phyloP scores from a whole-genome alignment of 2,113 vertebrate genomes.

The Lontra canadensis region DNA sequence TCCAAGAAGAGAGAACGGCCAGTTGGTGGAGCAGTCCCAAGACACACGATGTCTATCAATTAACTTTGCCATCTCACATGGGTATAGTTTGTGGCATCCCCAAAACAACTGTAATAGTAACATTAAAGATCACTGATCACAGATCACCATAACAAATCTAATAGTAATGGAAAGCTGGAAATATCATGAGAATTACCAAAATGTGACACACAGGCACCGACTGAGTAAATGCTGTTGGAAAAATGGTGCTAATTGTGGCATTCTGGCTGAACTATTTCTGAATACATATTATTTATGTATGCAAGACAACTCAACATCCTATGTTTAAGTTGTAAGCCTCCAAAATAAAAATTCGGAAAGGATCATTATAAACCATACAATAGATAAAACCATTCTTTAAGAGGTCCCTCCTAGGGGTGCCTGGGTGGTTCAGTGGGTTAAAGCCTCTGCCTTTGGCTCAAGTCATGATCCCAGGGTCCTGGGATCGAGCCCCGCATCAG shows the following conservation, averaged over 20 bases:
- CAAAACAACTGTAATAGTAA: background rate
- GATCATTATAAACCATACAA: background rate
- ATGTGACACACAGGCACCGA: background rate
- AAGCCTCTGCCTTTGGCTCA: no score
- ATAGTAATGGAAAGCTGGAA: background rate
- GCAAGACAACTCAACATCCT: background rate
- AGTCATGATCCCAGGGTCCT: no score
- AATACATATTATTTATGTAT: slow-evolving; percentile 11
- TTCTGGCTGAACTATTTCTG: background rate
- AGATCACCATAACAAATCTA: background rate
- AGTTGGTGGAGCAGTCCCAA: background rate
- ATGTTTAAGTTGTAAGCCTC: background rate
- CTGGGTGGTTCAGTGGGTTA: no score
- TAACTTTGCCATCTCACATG: background rate
- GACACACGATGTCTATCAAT: background rate
- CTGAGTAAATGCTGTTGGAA: background rate
- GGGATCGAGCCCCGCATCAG: no score
- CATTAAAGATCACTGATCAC: background rate
- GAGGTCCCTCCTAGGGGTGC: background rate
- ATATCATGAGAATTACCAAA: background rate
- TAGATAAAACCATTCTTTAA: background rate
- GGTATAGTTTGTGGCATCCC: background rate
- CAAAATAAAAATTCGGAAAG: slow-evolving; percentile 16
- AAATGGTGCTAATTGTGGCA: background rate
- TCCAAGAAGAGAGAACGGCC: background rate